Evolutionary conservation across 2,797 vertebrate species (phyloP).

Genomic region (Acestrorhynchus altus): DNA sequence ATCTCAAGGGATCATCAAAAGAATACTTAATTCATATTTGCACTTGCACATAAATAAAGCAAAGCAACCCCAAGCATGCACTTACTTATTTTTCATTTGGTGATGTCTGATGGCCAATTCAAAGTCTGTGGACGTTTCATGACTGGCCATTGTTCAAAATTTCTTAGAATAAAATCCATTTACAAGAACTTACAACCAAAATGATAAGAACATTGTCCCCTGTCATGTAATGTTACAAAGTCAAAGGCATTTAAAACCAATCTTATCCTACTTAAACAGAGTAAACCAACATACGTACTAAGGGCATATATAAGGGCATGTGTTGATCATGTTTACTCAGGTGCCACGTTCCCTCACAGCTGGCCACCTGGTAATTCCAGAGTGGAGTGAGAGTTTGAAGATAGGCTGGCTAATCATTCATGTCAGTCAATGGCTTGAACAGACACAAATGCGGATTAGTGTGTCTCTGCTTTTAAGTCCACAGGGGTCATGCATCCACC

Average conservation of each 20-base stretch:
- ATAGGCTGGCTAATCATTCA: conserved; percentile 47
- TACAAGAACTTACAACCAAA: neutral
- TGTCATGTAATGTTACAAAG: neutral
- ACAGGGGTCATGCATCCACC: conserved; percentile 46
- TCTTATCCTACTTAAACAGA: conserved; percentile 5
- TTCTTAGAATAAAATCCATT: neutral
- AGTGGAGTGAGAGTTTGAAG: conserved; percentile 12
- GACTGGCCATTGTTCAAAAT: neutral
- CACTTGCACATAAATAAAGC: neutral
- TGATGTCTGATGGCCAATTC: neutral
- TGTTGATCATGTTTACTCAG: conserved; percentile 38
- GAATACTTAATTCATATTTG: conserved; percentile 2
- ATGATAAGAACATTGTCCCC: neutral
- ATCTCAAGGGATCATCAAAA: conserved; percentile 5
- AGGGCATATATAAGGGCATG: conserved; percentile 8
- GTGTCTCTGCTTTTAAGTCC: conserved; percentile 54
- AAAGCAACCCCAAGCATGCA: neutral
- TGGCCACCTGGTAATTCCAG: conserved; percentile 32
- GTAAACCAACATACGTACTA: neutral
- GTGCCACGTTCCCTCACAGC: conserved; percentile 14
- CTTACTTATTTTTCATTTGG: neutral
- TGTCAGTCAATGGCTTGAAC: conserved; percentile 39
- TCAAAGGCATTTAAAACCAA: conserved; percentile 1
- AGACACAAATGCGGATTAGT: conserved; percentile 69
- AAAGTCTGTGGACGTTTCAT: neutral